Evolutionary conservation across 2,797 vertebrate genomes (phyloP).

Genomic region (Pipistrellus kuhlii): DNA sequence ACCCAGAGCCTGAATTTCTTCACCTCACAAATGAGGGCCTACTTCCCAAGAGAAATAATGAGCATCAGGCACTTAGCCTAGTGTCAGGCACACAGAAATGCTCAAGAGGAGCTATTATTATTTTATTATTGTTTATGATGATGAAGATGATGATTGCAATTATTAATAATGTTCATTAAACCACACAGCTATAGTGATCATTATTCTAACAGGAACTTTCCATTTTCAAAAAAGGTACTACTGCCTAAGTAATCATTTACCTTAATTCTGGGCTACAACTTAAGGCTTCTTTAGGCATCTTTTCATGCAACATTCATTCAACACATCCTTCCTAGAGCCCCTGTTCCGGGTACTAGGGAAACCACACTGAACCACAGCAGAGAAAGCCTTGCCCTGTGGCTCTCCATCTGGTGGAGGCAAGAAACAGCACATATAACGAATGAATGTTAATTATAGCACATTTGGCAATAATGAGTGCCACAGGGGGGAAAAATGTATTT

Average conservation of each 20-base stretch:
- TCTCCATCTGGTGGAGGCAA: neutral
- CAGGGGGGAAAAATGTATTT: neutral
- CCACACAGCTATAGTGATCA: neutral
- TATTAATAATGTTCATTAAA: slow-evolving; percentile 34
- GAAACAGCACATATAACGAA: neutral
- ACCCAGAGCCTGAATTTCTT: neutral
- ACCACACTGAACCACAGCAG: neutral
- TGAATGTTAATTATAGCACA: slow-evolving; percentile 29
- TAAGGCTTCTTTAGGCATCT: neutral
- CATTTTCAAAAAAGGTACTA: neutral
- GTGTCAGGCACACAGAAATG: neutral
- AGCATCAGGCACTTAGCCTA: neutral
- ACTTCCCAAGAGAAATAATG: neutral
- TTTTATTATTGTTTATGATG: neutral
- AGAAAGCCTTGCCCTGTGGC: neutral
- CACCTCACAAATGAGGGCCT: neutral
- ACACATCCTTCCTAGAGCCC: neutral
- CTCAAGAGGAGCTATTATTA: neutral
- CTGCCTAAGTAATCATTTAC: slow-evolving; percentile 27
- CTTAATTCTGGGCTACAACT: slow-evolving; percentile 26
- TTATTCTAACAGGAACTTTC: neutral
- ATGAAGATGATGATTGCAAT: neutral
- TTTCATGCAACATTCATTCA: neutral
- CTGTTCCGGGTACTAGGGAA: neutral
- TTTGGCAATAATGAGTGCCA: neutral